Evolutionary conservation across 2,113 vertebrate genomes (phyloP), one percentile per base, ranked within the genome.

Genomic region (Phrynosoma platyrhinos): DNA sequence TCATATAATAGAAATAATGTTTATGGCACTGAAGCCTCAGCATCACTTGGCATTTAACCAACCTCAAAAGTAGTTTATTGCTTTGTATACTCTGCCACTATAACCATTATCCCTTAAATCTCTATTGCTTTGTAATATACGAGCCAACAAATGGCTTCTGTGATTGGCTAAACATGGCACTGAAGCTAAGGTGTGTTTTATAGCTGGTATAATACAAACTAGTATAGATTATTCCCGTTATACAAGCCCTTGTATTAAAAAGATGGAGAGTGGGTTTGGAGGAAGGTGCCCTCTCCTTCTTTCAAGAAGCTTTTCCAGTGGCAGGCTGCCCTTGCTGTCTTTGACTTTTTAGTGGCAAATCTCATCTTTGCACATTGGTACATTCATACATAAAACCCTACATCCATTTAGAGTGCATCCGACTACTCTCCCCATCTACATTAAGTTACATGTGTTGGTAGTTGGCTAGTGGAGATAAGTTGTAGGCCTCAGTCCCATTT

Each of bases 71-170:
- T 95, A 90, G 94, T 97, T 97, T 96, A 97, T 96, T 94, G 96
- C 96, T 95, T 87, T 86, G 87, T 94, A 71, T 93, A 86, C 94
- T 95, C 95, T 94, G 95, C 92, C 86, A 90, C 92, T 90, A 69
- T 93, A 91, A 95, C 94, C 95, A 95, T 96, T 95, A 97, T 95
- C 96, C 95, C 94, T 95, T 97, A 94, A 97, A 97, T 97, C 96
- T 96, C 97, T 92, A 96, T 97, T 95, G 94, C 94, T 95, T 88
- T 32, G 89, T 94, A 95, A 96, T 96, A 95, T 95, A 96, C 90
- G 96, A 95, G 95, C 93, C 95, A 95, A 93, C 94, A 91, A 92
- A 93, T 93, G 94, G 95, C 94, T 93, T 13, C 93, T 89, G 89
- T 88, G 91, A 91, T 96, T 93, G 96, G 94, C 89, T 94, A 92